Percentiles rank a stretch among this genome's conserved stretches.
Evolutionary conservation across 2,888 invertebrate species (phyloP).

Genomic region (Lepidochitona cinerea): DNA sequence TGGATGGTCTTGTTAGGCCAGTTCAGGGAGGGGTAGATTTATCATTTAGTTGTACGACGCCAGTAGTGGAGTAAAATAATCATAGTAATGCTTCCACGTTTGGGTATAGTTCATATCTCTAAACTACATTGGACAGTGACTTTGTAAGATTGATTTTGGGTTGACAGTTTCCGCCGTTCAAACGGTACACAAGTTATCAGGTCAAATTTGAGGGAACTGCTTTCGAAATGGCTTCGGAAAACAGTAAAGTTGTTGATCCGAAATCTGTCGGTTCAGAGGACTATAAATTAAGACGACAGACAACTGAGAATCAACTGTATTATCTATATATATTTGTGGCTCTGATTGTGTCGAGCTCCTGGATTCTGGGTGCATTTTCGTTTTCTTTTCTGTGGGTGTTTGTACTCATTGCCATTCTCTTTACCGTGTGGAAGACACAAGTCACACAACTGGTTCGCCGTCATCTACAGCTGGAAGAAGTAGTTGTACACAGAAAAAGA

Average conservation of each 20-base stretch:
- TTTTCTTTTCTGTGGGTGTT: constrained; percentile 66
- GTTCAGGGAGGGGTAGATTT: too few species aligned
- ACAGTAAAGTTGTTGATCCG: not conserved
- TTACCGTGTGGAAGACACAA: constrained; percentile 64
- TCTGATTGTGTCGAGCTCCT: constrained; percentile 51
- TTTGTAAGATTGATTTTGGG: too few species aligned
- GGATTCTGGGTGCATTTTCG: constrained; percentile 57
- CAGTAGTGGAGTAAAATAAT: too few species aligned
- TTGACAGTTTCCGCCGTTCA: too few species aligned
- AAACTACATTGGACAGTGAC: too few species aligned
- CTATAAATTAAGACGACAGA: not conserved
- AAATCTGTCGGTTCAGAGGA: not conserved
- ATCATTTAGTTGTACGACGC: too few species aligned
- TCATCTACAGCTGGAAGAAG: constrained; percentile 55
- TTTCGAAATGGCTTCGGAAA: too few species aligned
- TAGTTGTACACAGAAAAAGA: constrained; percentile 71
- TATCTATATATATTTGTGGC: constrained; percentile 63
- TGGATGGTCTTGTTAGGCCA: too few species aligned
- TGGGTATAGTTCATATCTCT: too few species aligned
- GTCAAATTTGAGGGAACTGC: too few species aligned
- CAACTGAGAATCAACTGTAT: constrained; percentile 41
- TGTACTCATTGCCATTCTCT: constrained; percentile 55
- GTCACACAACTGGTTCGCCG: constrained; percentile 55
- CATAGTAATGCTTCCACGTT: too few species aligned
- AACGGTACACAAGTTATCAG: too few species aligned